phyloP scores from a whole-genome alignment of 1,140 invertebrate genomes.

The Spodoptera litura region DNA sequence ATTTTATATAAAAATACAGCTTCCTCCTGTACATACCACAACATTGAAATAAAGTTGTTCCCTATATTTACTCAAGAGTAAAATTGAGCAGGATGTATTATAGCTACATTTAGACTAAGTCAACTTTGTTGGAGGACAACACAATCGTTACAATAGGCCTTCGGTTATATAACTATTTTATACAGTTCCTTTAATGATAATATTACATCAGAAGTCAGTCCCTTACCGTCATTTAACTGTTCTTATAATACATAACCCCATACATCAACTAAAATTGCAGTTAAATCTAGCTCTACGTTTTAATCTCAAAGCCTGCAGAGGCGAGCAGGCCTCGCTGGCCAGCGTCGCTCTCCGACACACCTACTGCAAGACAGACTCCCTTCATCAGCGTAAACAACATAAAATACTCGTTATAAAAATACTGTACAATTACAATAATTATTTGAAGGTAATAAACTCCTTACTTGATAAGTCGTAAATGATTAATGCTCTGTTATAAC shows the following conservation, averaged over 20 bases:
- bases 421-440: slow-evolving; percentile 84
- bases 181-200: slow-evolving; percentile 83
- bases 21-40: slow-evolving; percentile 60
- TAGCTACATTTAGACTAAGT: slow-evolving; percentile 80
- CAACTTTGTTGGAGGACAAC: slow-evolving; percentile 81
- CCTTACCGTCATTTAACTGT: slow-evolving; percentile 76
- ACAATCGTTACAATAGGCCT: slow-evolving; percentile 75
- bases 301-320: slow-evolving; percentile 75
- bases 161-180: slow-evolving; percentile 79
- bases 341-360: slow-evolving; percentile 29
- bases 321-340: slow-evolving; percentile 37
- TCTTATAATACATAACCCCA: slow-evolving; percentile 82
- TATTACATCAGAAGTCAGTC: slow-evolving; percentile 83
- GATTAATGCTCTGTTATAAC: slow-evolving; percentile 73
- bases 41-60: slow-evolving; percentile 69
- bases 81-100: slow-evolving; percentile 83
- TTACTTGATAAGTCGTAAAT: slow-evolving; percentile 72
- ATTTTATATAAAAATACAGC: slow-evolving; percentile 65
- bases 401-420: slow-evolving; percentile 85
- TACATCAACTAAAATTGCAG: slow-evolving; percentile 78
- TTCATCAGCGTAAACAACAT: slow-evolving; percentile 60
- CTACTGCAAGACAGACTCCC: slow-evolving; percentile 52
- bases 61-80: slow-evolving; percentile 77
- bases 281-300: slow-evolving; percentile 75
- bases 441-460: slow-evolving; percentile 79